Base-by-base conservation (phyloP, 2,113 vertebrate genomes). In the Echinops telfairi region DNA sequence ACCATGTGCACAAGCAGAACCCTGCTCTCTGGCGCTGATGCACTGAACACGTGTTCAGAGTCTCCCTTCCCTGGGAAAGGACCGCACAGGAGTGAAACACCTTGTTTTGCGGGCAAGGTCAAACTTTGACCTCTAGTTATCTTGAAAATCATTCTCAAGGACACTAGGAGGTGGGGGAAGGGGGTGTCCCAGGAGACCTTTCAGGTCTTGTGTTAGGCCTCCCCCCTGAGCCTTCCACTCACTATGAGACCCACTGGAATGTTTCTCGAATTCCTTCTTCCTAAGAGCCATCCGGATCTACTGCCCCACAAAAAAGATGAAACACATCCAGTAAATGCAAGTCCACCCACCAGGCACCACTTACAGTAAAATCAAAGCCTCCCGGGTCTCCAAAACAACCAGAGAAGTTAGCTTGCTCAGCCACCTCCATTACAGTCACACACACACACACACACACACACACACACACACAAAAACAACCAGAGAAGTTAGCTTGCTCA, bases 331-430 rank as follows among this genome's bases (percentile, higher is more conserved):
- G 71, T 75, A 89, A 92, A 70, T 2, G 2, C 40, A 31, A 10
- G 71, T 9, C 86, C 33, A 77, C 70, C 82, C 81, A 70, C 31
- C 27, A 92, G 78, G n/a, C 83, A 25, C 60, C 1, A 27, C 88
- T 90, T 75, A 53, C 86, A 76, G 47, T 14, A 53, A 53, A 71
- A 43, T 8, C 20, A 1, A 80, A 92, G 89, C 84, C 1, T 76
- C 70, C 47, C 19, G 1, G 70, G 29, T 36, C 91, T 85, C 82
- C 22, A 70, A 90, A 96, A 91, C 0, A 0, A 83, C 33, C 12
- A 60, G 75, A 96, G 58, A 17, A 43, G 29, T 90, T 89, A 86
- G 66, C 93, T 73, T 77, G 36, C 83, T 87, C 68, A 31, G 60
- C 8, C 15, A 9, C 64, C 76, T 31, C 71, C 87, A 77, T 83